These are phyloP conservation scores for Takifugu flavidus DNA, from an alignment of 2,113 vertebrate genomes.

Conservation along the genomic window DNA sequence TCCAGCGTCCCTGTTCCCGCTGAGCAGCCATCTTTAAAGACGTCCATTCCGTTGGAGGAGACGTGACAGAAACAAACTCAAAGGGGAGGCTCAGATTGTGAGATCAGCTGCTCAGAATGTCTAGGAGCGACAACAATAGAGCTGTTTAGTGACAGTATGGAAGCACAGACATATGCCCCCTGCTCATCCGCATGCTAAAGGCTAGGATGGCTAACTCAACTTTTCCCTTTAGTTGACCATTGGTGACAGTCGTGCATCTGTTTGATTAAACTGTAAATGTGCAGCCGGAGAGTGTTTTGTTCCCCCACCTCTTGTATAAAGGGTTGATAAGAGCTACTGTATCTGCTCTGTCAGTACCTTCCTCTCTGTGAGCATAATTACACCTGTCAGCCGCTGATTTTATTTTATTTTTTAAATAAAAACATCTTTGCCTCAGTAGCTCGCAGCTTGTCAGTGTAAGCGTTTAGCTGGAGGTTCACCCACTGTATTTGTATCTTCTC, in stretches of 20 bases:
- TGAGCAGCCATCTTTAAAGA: background rate
- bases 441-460: conserved; percentile 6
- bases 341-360: too few relatives aligned
- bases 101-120: too few relatives aligned
- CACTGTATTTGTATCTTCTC: conserved; percentile 7
- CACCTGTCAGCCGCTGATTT: background rate
- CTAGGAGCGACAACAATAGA: background rate
- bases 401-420: background rate
- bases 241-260: background rate
- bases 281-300: too few relatives aligned
- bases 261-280: too few relatives aligned
- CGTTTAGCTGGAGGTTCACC: conserved; percentile 2
- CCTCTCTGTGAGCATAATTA: background rate
- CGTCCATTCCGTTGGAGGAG: background rate
- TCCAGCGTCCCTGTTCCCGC: background rate
- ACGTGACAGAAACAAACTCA: background rate
- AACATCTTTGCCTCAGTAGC: conserved; percentile 10
- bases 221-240: background rate
- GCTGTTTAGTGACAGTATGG: conserved; percentile 19
- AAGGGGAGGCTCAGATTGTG: too few relatives aligned
- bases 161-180: background rate
- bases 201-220: too few relatives aligned
- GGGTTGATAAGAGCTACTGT: too few relatives aligned
- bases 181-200: too few relatives aligned
- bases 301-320: too few relatives aligned